Conservation (phyloP, 2,888 invertebrate species). For the Cataglyphis cursor region DNA sequence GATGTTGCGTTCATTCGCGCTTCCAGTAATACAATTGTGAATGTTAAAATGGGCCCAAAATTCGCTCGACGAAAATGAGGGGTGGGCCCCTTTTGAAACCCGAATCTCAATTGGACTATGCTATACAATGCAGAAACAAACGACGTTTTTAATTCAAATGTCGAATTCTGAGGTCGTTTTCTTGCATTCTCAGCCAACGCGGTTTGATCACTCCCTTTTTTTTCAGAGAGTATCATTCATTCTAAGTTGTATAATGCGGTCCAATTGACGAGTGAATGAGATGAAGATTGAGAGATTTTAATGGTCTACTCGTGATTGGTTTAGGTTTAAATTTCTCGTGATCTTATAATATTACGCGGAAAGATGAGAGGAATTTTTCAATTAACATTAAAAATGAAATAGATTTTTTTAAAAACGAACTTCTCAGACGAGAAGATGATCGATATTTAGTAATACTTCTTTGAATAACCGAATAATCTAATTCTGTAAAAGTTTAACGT, state of each 20-base stretch:
- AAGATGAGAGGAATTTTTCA: slow-evolving; percentile 52
- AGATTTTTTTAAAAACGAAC: slow-evolving; percentile 10
- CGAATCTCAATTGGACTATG: slow-evolving; percentile 33
- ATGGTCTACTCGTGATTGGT: slow-evolving; percentile 29
- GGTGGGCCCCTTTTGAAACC: slow-evolving; percentile 21
- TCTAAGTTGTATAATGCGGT: slow-evolving; percentile 34
- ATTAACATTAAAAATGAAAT: slow-evolving; percentile 12
- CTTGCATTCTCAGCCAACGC: background rate
- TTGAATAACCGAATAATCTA: background rate
- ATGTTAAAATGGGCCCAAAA: slow-evolving; percentile 21
- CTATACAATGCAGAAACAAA: slow-evolving; percentile 19
- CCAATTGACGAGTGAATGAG: slow-evolving; percentile 44
- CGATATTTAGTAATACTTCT: slow-evolving; percentile 5
- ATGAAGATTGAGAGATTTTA: slow-evolving; percentile 31
- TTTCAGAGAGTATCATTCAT: background rate
- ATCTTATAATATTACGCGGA: slow-evolving; percentile 45
- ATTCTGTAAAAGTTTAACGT: background rate
- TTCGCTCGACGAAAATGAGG: slow-evolving; percentile 4
- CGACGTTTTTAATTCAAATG: background rate
- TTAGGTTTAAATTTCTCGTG: slow-evolving; percentile 43
- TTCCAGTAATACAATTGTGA: slow-evolving; percentile 55
- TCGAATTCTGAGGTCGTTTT: background rate
- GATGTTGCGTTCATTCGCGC: slow-evolving; percentile 67
- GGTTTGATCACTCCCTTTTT: background rate
- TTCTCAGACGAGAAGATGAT: slow-evolving; percentile 10